A percentile compares a stretch with the other conserved stretches of the same genome.
Conservation (phyloP, 64 coral and sea anemone genomes). For the Catalaphyllia jardinei region DNA sequence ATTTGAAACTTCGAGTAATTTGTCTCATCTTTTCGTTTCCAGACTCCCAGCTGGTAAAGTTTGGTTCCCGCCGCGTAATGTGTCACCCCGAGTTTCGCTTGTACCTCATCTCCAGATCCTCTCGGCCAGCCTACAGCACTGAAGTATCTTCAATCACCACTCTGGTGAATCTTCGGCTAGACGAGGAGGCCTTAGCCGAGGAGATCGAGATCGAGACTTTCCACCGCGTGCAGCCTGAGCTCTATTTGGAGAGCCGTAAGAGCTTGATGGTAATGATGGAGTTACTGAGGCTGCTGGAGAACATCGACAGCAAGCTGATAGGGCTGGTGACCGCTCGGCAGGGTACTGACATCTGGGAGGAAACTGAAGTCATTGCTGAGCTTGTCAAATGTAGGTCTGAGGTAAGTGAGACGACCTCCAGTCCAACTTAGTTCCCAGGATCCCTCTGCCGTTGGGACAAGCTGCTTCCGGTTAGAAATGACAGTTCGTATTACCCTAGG, state of each 20-base stretch:
- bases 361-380: constrained; percentile 93
- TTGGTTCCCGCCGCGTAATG: constrained; percentile 87
- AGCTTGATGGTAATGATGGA: constrained; percentile 79
- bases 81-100: constrained; percentile 90
- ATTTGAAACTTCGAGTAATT: not conserved
- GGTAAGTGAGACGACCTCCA: constrained; percentile 37
- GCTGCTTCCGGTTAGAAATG: too few relatives aligned
- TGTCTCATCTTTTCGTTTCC: not conserved
- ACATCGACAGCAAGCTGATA: constrained; percentile 90
- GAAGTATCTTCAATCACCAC: constrained; percentile 94
- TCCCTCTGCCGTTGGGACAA: too few relatives aligned
- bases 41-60: constrained; percentile 87
- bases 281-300: constrained; percentile 77
- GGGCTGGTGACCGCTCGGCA: constrained; percentile 62
- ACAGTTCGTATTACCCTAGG: too few relatives aligned
- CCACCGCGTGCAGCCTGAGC: constrained; percentile 73
- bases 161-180: constrained; percentile 77
- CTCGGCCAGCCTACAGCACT: constrained; percentile 70
- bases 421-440: too few relatives aligned
- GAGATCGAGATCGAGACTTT: constrained; percentile 81
- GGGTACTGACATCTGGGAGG: constrained; percentile 93
- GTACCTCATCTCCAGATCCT: constrained; percentile 82
- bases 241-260: constrained; percentile 82
- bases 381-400: constrained; percentile 86
- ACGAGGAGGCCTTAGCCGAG: constrained; percentile 76